A percentile compares a stretch with the other conserved stretches of the same genome.
Evolutionary conservation across 2,797 vertebrate genomes (phyloP).

Genomic region (Malacoraja senta): DNA sequence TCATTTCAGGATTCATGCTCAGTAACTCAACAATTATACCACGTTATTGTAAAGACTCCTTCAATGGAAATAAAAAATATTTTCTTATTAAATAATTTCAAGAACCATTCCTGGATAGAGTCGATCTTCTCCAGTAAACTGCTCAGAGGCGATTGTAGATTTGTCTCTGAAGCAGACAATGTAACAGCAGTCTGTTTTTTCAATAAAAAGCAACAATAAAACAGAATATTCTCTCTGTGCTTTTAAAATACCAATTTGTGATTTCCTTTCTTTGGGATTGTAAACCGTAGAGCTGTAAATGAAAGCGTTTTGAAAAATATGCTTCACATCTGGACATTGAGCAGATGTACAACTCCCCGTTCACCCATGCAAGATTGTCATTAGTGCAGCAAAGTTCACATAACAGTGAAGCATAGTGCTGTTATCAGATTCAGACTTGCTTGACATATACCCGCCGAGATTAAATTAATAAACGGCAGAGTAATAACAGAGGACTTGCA

Average conservation of each 20-base stretch:
- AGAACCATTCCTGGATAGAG: not conserved
- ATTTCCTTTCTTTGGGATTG: constrained; percentile 6
- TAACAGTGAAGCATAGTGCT: not conserved
- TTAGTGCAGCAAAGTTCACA: not conserved
- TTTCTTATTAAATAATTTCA: not conserved
- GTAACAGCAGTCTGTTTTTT: not conserved
- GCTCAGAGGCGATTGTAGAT: not conserved
- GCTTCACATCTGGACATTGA: not conserved
- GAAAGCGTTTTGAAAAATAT: not conserved
- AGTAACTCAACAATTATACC: no score
- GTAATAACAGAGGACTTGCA: not conserved
- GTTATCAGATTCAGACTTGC: not conserved
- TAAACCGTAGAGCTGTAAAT: not conserved
- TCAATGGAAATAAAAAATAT: not conserved
- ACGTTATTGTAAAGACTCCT: not conserved
- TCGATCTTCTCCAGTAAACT: not conserved
- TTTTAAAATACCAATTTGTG: constrained; percentile 18
- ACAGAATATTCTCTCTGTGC: not conserved
- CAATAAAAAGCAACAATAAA: not conserved
- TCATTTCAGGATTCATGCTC: no score
- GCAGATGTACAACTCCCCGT: not conserved
- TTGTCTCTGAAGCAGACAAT: not conserved
- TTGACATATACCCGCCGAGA: not conserved
- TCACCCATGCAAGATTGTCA: not conserved
- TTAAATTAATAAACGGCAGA: not conserved